Base-by-base conservation (phyloP, 2,888 invertebrate genomes). In the Clitarchus hookeri region DNA sequence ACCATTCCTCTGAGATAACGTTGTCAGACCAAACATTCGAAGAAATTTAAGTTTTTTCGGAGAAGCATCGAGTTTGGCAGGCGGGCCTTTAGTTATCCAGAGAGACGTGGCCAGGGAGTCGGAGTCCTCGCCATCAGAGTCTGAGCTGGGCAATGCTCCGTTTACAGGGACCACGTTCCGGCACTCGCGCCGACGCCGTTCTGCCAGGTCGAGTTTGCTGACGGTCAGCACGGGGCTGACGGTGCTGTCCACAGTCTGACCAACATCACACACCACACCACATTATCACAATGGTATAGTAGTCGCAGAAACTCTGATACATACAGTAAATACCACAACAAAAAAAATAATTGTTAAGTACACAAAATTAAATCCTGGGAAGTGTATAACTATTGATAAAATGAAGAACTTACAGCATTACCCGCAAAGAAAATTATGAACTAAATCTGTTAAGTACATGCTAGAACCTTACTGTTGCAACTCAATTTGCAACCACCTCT, bases 31-130 rank as follows among this genome's bases (percentile, higher is more conserved):
- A 88, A 95, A 94, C 88, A 93, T 92, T 44, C 94, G 92, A 85
- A 96, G 92, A 90, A 95, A 95, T 25, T 93, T 91, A 25, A 93
- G 90, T 90, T 96, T 94, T 84, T 92, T 92, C 53, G 92, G 91
- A 23, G 92, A 91, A 86, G 92, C 91, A 88, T 93, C 93, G 26
- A 92, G 90, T 88, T 92, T 92, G n/a, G 92, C 91, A 12, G 93
- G 93, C 87, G 92, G 92, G 86, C 92, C 93, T 88, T 93, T 93
- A 83, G 93, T 94, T 44, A 95, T 93, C 91, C 92, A 92, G n/a
- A 92, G 89, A 23, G 82, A 82, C 88, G 91, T 91, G 25, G 90
- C 85, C 23, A 88, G 86, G 36, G 89, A 89, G 80, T 91, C 90
- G 93, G 89, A 91, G 53, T 91, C 91, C 2, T 92, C 92, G 84